Base-by-base conservation (phyloP, 2,113 vertebrate genomes). In the human (Homo sapiens) region DNA sequence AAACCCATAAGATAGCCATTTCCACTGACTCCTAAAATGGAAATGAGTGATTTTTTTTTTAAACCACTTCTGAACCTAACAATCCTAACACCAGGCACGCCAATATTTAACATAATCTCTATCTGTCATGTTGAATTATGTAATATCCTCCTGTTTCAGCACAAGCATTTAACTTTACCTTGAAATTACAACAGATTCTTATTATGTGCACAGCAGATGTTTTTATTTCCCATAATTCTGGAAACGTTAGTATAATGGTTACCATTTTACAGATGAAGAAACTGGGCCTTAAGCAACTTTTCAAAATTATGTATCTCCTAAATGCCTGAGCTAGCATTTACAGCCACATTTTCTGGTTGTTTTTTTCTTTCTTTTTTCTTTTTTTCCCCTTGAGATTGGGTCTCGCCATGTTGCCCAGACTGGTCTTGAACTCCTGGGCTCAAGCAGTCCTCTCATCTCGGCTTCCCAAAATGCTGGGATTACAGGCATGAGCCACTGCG, bases 191-290 rank as follows among this genome's bases (percentile, higher is more conserved):
- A 55, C 48, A 64, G 5, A 48, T 61, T 82, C 40, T 78, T 92
- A 14, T 32, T 96, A 32, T 59, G 2, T 66, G 12, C 32, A 5
- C 73, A 72, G 2, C 43, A 66, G 35, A 8, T 90, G 32, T 89
- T 94, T 27, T 45, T 97, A 73, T 93, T 25, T 89, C 52, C 45
- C 66, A 59, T 82, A 75, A 55, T 91, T 95, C 76, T 57, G 35
- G 75, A 96, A 89, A 86, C 84, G 25, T 50, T 97, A 32, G 1
- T 76, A 11, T 73, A 78, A 85, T 68, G 76, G 59, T 76, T 96
- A 2, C 40, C 14, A 18, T 95, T 89, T 87, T 68, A 83, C 12
- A 90, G 38, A 40, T 89, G 83, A 82, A 45, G 30, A 96, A 90
- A 68, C n/a, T 25, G 50, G 45, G 25, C 72, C 50, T 81, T 6